These are phyloP conservation scores for Drosophila dunni DNA, from an alignment of 1,140 invertebrate genomes.

Conservation along the genomic window DNA sequence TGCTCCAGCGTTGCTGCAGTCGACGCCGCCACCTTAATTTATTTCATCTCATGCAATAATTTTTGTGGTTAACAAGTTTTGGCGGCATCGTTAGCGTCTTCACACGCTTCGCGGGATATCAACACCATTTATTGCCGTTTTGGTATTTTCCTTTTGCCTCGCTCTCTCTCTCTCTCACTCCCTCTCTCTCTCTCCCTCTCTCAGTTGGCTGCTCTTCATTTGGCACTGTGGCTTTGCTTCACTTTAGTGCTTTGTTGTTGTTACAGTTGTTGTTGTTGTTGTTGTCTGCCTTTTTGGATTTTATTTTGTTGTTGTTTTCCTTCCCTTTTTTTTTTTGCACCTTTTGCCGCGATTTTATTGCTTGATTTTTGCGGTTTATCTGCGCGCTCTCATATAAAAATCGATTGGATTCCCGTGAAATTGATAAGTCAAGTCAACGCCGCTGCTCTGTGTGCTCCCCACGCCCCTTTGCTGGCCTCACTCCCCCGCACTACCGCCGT, in stretches of 20 bases:
- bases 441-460: slow-evolving; percentile 19
- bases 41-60: slow-evolving; percentile 84
- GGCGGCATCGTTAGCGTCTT: slow-evolving; percentile 84
- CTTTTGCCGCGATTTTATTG: slow-evolving; percentile 71
- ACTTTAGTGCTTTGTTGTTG: slow-evolving; percentile 32
- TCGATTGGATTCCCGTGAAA: slow-evolving; percentile 84
- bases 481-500: neutral
- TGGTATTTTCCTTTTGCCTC: slow-evolving; percentile 75
- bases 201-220: slow-evolving; percentile 68
- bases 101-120: slow-evolving; percentile 84
- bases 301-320: slow-evolving; percentile 37
- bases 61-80: slow-evolving; percentile 84
- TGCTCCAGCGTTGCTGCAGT: slow-evolving; percentile 52
- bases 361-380: slow-evolving; percentile 83
- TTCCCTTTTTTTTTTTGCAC: slow-evolving; percentile 32
- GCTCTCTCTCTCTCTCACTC: neutral
- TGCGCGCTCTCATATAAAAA: slow-evolving; percentile 82
- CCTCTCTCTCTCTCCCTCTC: slow-evolving; percentile 20
- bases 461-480: neutral
- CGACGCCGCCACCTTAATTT: slow-evolving; percentile 81
- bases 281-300: slow-evolving; percentile 29
- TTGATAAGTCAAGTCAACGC: slow-evolving; percentile 84
- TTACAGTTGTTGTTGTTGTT: slow-evolving; percentile 38
- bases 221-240: slow-evolving; percentile 40
- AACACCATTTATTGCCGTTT: slow-evolving; percentile 84